Evolutionary conservation across 2,113 vertebrate species (phyloP), one percentile per base, ranked within the genome.

Genomic region (Dicentrarchus labrax): DNA sequence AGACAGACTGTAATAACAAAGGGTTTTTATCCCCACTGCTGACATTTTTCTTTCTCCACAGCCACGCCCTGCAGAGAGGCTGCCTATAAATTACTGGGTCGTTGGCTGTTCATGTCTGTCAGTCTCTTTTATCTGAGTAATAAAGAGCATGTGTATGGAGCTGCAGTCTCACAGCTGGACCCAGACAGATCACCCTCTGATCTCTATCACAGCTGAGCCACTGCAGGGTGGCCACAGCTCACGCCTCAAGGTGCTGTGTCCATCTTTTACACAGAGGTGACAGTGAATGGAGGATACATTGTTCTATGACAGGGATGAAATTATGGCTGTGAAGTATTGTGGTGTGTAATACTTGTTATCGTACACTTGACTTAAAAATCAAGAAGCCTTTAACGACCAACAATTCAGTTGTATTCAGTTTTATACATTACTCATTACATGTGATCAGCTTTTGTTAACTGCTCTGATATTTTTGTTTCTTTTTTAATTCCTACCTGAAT

Each of bases 91-190:
- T 93, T 78, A 91, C 65, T 41, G 59, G 80, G 72, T 91, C 73
- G 77, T 57, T 72, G 80, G 72, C 80, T 73, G 67, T 82, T 80
- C 53, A 39, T 70, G 84, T 86, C 89, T 80, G 82, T 86, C 77
- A 72, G 82, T 43, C 53, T 72, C 88, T 94, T 94, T 92, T 79
- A 91, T 93, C 91, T 89, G 72, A 45, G 53, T 91, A 91, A 94
- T 87, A 83, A 77, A 89, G 86, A 82, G 82, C 92, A 92, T 89
- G 85, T 91, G 86, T 74, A 7, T 53, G 45, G 65, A 67, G 53
- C 70, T 57, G 70, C 54, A 59, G 70, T 13, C 50, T 59, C 54
- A 47, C 30, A 30, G 30, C 30, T 30, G 30, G 19, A 43, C 19
- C 70, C 38, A 45, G 24, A 15, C 51, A 38, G n/a, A 65, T 45